Evolutionary conservation across 2,888 invertebrate species (phyloP), one percentile per base, ranked within the genome.

Genomic region (Synanthedon formicaeformis): DNA sequence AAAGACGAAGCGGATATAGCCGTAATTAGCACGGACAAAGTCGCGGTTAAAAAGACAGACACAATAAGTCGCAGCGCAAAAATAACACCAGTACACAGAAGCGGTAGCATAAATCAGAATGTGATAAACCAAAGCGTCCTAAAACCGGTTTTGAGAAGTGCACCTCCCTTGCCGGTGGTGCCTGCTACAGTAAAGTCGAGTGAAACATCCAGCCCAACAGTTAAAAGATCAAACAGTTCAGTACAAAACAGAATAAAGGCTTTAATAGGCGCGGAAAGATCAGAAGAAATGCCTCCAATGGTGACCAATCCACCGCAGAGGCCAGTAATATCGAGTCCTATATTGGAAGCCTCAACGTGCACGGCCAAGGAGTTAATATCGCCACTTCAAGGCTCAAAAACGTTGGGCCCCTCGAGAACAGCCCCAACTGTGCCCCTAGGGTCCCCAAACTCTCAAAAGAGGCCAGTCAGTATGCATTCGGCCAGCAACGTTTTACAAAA

Each of bases 261-360:
- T 10, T 62, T 89, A 5, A 81, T 83, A 52, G 75, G 62, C 27
- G 63, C 81, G 3, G 84, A 87, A n/a, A 88, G 81, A 60, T 62
- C 71, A 1, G 89, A 89, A 54, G 81, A 80, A 54, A 53, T 63
- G 27, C 67, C 58, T 56, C 75, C 56, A 8, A 71, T 59, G 59
- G 89, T 18, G 85, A 40, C 92, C 0, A 80, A 92, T 57, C 92
- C 93, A 0, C 91, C 93, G 0, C 89, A 91, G 0, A 88, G 94
- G 59, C 95, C 94, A 0, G 89, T 94, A 10, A 95, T 96, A 60
- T 94, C 95, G 6, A 92, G 92, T 57, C 95, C 95, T 0, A 93
- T 94, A 51, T 77, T 96, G 52, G 94, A 95, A 73, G 91, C 92
- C 2, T 95, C 95, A 0, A 95, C 95, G 0, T 93, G 93, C 60